Base-by-base conservation (phyloP, 1,140 invertebrate species). In the Patella vulgata region DNA sequence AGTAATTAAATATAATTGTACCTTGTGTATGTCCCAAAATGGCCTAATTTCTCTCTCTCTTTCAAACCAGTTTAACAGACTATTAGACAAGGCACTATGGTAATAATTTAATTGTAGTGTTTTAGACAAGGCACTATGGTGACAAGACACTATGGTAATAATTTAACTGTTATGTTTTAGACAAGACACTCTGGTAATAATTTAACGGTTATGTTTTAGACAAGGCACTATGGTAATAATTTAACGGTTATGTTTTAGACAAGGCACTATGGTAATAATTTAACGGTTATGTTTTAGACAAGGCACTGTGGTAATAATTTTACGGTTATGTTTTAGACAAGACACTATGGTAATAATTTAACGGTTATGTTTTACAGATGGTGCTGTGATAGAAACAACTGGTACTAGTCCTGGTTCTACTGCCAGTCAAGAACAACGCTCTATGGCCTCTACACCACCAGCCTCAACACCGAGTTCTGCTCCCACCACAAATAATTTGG, bases 311-410 rank as follows among this genome's bases (percentile, higher is more conserved):
- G n/a, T n/a, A n/a, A n/a, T n/a, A n/a, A n/a, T n/a, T n/a, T n/a
- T n/a, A n/a, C n/a, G n/a, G n/a, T n/a, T n/a, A n/a, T n/a, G n/a
- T n/a, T n/a, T n/a, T n/a, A n/a, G n/a, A n/a, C n/a, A n/a, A n/a
- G n/a, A n/a, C n/a, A n/a, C n/a, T n/a, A n/a, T n/a, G n/a, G n/a
- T n/a, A n/a, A n/a, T n/a, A n/a, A n/a, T n/a, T n/a, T n/a, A n/a
- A n/a, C n/a, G n/a, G n/a, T n/a, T n/a, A n/a, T n/a, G n/a, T n/a
- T n/a, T 52, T 28, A 47, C 60, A 54, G 68, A 66, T 52, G 68
- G 68, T 8, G 68, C 68, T 19, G 68, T 70, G 52, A 66, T 70
- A 47, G 68, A 70, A 57, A 60, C 68, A 17, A 55, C 55, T n/a
- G 42, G 39, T 11, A 25, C 46, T 14, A 1, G 11, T 14, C 23